Base-by-base conservation (phyloP, 2,113 vertebrate genomes). In the Toxostoma redivivum region DNA sequence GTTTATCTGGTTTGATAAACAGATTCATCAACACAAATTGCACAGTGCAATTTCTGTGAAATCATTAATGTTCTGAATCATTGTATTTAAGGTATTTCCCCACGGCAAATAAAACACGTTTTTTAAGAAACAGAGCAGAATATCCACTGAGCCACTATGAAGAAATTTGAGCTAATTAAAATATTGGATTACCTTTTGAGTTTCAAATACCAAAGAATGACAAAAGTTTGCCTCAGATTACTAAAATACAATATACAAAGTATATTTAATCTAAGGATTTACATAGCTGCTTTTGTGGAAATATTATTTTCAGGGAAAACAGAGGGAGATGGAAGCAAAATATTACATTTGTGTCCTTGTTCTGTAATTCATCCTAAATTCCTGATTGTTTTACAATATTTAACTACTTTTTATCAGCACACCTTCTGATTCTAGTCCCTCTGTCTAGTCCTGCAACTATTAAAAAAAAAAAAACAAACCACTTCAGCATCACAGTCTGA, bases 311-410 rank as follows among this genome's bases (percentile, higher is more conserved):
- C 40, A 38, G 16, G 18, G 14, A 33, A 72, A 72, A 72, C 0
- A 2, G 33, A 73, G 4, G 3, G 40, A 91, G 80, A 53, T 2
- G 9, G 9, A 71, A 90, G 35, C 11, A 58, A 81, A 82, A 53
- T 5, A 0, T 38, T 81, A 35, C 30, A 0, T 6, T 69, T 14
- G 0, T 19, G 2, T 35, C 4, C 21, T 74, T 54, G 6, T 23
- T 57, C n/a, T 69, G 15, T 45, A 11, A 1, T 37, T 81, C 30
- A 73, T 37, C 38, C 14, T 5, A 2, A n/a, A 33, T 30, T 71
- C 14, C 28, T 66, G 22, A 60, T 47, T 24, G 6, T 53, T 81
- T 90, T 31, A 47, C 11, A 38, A 2, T 27, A 56, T n/a, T 48
- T 45, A 67, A 30, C 11, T 64, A 20, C 8, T n/a, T 21, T 51